phyloP scores from a whole-genome alignment of 2,797 vertebrate genomes.

The Hemitrygon akajei region DNA sequence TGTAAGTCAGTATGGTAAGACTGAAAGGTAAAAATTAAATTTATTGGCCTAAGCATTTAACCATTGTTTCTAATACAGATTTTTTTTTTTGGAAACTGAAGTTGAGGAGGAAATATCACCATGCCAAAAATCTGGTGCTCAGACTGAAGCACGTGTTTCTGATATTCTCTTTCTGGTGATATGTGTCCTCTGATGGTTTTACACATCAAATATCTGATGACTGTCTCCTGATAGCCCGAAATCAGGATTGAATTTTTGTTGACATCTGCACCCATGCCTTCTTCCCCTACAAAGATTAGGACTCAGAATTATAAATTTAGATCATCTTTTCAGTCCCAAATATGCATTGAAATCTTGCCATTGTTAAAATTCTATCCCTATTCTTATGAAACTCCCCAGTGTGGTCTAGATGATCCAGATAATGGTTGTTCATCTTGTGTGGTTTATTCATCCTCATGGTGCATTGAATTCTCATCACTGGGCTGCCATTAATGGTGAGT shows the following conservation, averaged over 20 bases:
- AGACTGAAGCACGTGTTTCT: neutral
- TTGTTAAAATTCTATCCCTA: constrained; percentile 4
- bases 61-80: neutral
- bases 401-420: neutral
- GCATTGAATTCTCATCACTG: neutral
- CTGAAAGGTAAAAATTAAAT: neutral
- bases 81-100: neutral
- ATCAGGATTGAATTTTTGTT: neutral
- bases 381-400: neutral
- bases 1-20: neutral
- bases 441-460: neutral
- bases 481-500: too few species aligned
- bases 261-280: neutral
- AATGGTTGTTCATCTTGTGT: neutral
- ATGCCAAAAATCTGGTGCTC: neutral
- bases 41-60: neutral
- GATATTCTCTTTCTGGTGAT: neutral
- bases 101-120: neutral
- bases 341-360: neutral
- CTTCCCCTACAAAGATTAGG: neutral
- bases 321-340: neutral
- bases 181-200: neutral
- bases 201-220: neutral
- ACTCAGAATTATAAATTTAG: neutral
- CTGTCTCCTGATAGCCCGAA: too few species aligned